Percentiles rank a stretch among this genome's conserved stretches.
Conservation (phyloP, 2,113 vertebrate genomes). For the Otus sunia region DNA sequence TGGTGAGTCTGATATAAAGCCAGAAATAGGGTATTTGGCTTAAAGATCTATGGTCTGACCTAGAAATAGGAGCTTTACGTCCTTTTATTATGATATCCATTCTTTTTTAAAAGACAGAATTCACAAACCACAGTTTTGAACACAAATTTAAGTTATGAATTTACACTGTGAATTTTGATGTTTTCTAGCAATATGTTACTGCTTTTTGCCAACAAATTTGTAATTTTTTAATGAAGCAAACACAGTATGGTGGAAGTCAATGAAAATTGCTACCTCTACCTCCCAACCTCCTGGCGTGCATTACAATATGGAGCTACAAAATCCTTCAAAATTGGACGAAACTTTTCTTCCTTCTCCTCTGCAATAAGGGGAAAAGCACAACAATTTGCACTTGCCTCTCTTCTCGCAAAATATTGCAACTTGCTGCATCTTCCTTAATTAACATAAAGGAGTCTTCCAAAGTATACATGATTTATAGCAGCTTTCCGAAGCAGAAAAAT, state of each 20-base stretch:
- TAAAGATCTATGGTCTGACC: background rate
- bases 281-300: conserved; percentile 49
- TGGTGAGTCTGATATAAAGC: background rate
- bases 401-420: conserved; percentile 41
- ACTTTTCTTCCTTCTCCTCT: background rate
- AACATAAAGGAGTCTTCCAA: conserved; percentile 50
- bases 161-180: conserved; percentile 67
- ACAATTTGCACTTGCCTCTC: conserved; percentile 42
- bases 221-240: conserved; percentile 70
- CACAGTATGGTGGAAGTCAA: conserved; percentile 64
- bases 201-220: conserved; percentile 66
- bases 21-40: background rate
- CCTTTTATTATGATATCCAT: background rate
- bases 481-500: conserved; percentile 46
- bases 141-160: conserved; percentile 59
- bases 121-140: conserved; percentile 57
- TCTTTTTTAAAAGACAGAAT: conserved; percentile 22
- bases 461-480: conserved; percentile 49
- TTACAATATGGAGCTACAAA: conserved; percentile 26
- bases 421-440: conserved; percentile 51
- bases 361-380: conserved; percentile 61
- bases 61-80: background rate
- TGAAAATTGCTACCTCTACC: conserved; percentile 63
- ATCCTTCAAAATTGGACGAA: conserved; percentile 39
- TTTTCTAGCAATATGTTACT: conserved; percentile 69